A percentile compares a stretch with the other conserved stretches of the same genome.
phyloP scores from a whole-genome alignment of 2,113 vertebrate species.

The Tapirus terrestris region DNA sequence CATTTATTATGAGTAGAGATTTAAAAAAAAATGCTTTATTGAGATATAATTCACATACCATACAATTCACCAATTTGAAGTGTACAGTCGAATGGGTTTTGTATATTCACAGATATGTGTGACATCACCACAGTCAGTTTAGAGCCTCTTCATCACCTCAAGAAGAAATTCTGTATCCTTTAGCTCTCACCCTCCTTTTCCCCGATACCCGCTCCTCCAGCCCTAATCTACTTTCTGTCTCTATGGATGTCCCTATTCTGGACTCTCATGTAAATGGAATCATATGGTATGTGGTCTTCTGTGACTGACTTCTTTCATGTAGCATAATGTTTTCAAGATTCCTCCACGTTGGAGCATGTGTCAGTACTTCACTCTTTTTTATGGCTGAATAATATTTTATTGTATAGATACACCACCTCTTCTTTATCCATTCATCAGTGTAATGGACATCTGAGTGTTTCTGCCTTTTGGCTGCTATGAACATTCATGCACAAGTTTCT shows the following conservation, averaged over 20 bases:
- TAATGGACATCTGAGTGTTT: neutral
- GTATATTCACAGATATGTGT: neutral
- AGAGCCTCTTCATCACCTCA: neutral
- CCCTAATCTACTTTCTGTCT: neutral
- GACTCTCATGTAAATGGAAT: neutral
- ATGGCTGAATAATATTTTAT: neutral
- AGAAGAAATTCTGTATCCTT: neutral
- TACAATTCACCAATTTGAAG: neutral
- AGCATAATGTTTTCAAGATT: neutral
- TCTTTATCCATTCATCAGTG: neutral
- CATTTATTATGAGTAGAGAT: constrained; percentile 7
- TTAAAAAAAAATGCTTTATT: neutral
- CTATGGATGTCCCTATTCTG: neutral
- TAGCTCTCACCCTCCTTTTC: neutral
- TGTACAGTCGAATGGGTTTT: neutral
- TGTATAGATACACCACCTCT: neutral
- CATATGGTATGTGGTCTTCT: neutral
- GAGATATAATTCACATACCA: neutral
- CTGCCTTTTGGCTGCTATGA: neutral
- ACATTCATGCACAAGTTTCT: neutral
- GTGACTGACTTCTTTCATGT: neutral
- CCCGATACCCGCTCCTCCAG: neutral
- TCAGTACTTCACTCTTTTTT: neutral
- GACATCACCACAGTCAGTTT: neutral
- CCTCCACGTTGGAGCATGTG: neutral